Conservation (phyloP, 92 coral and sea anemone genomes). For the Palythoa grandiflora region DNA sequence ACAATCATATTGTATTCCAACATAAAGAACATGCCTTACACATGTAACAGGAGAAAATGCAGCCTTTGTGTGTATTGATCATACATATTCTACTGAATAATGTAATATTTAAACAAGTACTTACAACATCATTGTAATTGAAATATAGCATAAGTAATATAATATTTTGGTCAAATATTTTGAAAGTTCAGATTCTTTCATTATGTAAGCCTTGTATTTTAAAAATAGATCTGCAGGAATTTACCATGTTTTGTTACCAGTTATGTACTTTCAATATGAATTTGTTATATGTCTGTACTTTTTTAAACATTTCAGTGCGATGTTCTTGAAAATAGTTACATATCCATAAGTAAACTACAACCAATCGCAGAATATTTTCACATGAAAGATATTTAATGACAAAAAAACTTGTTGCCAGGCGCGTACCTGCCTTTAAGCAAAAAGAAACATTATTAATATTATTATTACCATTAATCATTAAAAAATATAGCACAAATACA, state of each 20-base stretch:
- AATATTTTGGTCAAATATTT: neutral
- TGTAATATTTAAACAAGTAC: slow-evolving; percentile 11
- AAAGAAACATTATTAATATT: no score
- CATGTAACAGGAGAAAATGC: no score
- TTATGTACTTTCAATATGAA: slow-evolving; percentile 9
- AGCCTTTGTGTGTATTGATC: no score
- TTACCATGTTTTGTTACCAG: slow-evolving; percentile 5
- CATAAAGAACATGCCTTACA: no score
- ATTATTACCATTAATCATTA: no score
- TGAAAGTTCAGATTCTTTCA: neutral
- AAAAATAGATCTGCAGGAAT: slow-evolving; percentile 11
- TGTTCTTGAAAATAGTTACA: neutral
- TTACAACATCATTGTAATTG: no score
- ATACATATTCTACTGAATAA: neutral
- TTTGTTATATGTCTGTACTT: neutral
- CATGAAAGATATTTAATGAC: neutral
- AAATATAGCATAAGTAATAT: no score
- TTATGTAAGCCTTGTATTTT: neutral
- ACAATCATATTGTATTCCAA: no score
- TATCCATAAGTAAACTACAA: slow-evolving; percentile 5
- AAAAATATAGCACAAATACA: no score
- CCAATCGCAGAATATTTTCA: neutral
- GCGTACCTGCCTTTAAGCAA: no score
- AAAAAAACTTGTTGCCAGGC: slow-evolving; percentile 11
- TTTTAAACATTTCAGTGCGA: neutral